Percentiles rank a stretch among this genome's conserved stretches.
Conservation (phyloP, 2,888 invertebrate species). For the Lasioglossum pauxillum region DNA sequence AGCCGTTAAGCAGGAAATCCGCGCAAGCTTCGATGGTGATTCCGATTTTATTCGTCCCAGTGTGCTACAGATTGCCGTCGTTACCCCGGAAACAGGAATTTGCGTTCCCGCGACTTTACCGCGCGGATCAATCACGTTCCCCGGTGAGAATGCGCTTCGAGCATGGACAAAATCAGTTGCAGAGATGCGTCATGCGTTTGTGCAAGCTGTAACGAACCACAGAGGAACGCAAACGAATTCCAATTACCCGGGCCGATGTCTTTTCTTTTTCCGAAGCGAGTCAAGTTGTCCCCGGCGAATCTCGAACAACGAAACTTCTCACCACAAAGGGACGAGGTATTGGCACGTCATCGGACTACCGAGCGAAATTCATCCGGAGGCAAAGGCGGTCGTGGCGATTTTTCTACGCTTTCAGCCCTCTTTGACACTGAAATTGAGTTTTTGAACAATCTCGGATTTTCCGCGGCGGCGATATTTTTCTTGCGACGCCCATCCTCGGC, state of each 20-base stretch:
- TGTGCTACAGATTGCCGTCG: conserved; percentile 19
- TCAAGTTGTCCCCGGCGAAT: neutral
- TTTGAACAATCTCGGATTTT: conserved; percentile 28
- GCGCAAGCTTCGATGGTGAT: conserved; percentile 10
- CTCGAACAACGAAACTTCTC: conserved; percentile 7
- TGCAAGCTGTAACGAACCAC: neutral
- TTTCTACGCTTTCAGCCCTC: conserved; percentile 28
- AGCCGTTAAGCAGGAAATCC: conserved; percentile 24
- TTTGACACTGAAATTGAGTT: conserved; percentile 41
- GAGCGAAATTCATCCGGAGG: conserved; percentile 19
- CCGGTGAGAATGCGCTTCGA: neutral
- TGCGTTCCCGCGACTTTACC: conserved; percentile 18
- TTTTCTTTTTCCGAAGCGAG: neutral
- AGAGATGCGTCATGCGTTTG: neutral
- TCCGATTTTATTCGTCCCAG: conserved; percentile 30
- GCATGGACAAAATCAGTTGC: neutral
- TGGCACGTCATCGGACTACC: conserved; percentile 6
- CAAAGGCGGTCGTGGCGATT: conserved; percentile 18
- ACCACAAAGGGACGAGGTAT: conserved; percentile 2
- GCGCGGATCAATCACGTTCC: neutral
- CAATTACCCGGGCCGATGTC: neutral
- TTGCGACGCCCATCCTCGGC: conserved; percentile 17
- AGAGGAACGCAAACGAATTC: neutral
- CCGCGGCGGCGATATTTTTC: conserved; percentile 30
- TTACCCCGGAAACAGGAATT: conserved; percentile 36